phyloP scores from a whole-genome alignment of 1,140 invertebrate species.

The Lasioglossum albipes region DNA sequence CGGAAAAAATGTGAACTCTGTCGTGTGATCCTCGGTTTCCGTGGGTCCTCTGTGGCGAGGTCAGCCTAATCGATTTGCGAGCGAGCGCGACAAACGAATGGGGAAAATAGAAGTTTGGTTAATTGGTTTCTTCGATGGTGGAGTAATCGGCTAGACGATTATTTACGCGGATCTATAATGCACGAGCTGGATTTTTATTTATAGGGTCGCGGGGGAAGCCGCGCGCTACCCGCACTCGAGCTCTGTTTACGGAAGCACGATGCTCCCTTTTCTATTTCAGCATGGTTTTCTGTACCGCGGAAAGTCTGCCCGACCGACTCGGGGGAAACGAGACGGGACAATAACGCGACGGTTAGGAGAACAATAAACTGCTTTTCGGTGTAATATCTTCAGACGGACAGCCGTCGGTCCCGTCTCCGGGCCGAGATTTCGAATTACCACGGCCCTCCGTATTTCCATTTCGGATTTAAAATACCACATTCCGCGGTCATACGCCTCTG shows the following conservation, averaged over 20 bases:
- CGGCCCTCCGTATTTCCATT: slow-evolving; percentile 14
- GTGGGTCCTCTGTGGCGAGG: too few relatives aligned
- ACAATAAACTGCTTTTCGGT: not conserved
- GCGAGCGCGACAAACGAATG: not conserved
- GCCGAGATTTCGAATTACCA: slow-evolving; percentile 22
- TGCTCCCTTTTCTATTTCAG: not conserved
- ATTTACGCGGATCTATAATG: slow-evolving; percentile 25
- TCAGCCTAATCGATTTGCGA: not conserved
- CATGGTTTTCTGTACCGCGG: not conserved
- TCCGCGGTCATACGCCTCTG: slow-evolving; percentile 32
- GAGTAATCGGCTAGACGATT: slow-evolving; percentile 2
- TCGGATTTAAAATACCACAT: slow-evolving; percentile 49
- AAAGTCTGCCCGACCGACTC: not conserved
- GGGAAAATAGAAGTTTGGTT: slow-evolving; percentile 21
- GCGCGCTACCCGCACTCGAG: not conserved
- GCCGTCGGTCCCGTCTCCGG: not conserved
- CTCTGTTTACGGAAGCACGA: not conserved
- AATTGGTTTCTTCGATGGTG: slow-evolving; percentile 32
- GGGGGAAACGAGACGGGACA: not conserved
- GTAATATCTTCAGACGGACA: not conserved
- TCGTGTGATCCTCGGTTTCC: too few relatives aligned
- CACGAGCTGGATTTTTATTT: slow-evolving; percentile 18
- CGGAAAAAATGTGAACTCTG: too few relatives aligned
- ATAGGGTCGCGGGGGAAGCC: not conserved
- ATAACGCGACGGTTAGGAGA: not conserved